Evolutionary conservation across 2,888 invertebrate genomes (phyloP).

Genomic region (Nycteola revayana): DNA sequence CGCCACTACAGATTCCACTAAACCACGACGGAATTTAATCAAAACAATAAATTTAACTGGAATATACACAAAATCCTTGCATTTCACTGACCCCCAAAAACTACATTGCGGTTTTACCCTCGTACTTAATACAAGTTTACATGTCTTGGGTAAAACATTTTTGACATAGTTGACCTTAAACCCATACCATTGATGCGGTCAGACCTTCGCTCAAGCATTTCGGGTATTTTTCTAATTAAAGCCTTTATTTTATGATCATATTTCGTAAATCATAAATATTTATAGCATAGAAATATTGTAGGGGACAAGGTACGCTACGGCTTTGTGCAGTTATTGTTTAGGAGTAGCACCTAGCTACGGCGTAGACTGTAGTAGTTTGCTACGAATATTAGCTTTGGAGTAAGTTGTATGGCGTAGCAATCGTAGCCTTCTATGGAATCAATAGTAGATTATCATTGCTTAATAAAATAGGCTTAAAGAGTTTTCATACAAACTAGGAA

Average conservation of each 20-base stretch:
- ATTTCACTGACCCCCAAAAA: slow-evolving; percentile 13
- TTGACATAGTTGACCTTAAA: slow-evolving; percentile 31
- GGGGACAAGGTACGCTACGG: too few species aligned
- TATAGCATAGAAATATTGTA: too few species aligned
- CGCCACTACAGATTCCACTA: background rate
- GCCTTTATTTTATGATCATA: background rate
- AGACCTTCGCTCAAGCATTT: slow-evolving; percentile 9
- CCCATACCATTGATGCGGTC: slow-evolving; percentile 12
- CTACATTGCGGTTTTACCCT: slow-evolving; percentile 8
- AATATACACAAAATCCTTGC: slow-evolving; percentile 1
- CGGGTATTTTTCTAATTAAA: slow-evolving; percentile 28
- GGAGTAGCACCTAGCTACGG: too few species aligned
- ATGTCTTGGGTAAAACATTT: slow-evolving; percentile 38
- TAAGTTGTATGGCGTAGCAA: too few species aligned
- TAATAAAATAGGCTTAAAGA: too few species aligned
- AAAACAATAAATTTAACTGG: slow-evolving; percentile 10
- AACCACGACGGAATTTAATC: slow-evolving; percentile 21
- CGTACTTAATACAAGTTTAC: slow-evolving; percentile 7
- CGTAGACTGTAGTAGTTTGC: too few species aligned
- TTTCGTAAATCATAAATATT: too few species aligned
- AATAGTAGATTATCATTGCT: too few species aligned
- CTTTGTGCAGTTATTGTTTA: too few species aligned
- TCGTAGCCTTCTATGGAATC: too few species aligned
- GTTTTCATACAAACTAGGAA: too few species aligned
- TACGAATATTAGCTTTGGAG: too few species aligned